Evolutionary conservation across 2,113 vertebrate genomes (phyloP).

Genomic region (Petaurus breviceps): DNA sequence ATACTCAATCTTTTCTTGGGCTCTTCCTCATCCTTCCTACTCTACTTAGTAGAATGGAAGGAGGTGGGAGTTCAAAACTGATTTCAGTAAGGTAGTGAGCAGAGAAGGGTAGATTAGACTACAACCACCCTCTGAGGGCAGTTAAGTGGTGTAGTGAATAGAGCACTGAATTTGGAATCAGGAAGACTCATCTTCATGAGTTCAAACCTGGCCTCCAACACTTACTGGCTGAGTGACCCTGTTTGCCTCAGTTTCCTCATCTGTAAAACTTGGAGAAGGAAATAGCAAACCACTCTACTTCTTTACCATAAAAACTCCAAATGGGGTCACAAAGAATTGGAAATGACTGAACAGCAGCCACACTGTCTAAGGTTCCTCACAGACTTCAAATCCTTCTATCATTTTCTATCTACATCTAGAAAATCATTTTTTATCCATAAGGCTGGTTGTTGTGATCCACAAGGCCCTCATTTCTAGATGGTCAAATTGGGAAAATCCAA

Average conservation of each 20-base stretch:
- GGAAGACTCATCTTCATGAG: neutral
- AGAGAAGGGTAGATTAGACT: neutral
- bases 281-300: neutral
- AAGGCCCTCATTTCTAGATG: neutral
- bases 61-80: neutral
- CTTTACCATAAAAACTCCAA: neutral
- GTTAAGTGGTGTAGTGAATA: neutral
- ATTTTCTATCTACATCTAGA: too few species aligned
- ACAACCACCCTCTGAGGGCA: neutral
- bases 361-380: neutral
- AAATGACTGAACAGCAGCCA: neutral
- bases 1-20: neutral
- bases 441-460: neutral
- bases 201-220: neutral
- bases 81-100: neutral
- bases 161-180: too few species aligned
- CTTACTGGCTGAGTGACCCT: too few species aligned
- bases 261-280: neutral
- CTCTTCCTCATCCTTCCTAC: neutral
- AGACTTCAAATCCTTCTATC: neutral
- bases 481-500: neutral
- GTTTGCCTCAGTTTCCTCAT: neutral
- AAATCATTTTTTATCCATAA: neutral
- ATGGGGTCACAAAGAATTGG: neutral
- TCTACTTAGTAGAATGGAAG: neutral